Evolutionary conservation across 2,888 invertebrate species (phyloP), one percentile per base, ranked within the genome.

Genomic region (Melangyna quadrimaculata): DNA sequence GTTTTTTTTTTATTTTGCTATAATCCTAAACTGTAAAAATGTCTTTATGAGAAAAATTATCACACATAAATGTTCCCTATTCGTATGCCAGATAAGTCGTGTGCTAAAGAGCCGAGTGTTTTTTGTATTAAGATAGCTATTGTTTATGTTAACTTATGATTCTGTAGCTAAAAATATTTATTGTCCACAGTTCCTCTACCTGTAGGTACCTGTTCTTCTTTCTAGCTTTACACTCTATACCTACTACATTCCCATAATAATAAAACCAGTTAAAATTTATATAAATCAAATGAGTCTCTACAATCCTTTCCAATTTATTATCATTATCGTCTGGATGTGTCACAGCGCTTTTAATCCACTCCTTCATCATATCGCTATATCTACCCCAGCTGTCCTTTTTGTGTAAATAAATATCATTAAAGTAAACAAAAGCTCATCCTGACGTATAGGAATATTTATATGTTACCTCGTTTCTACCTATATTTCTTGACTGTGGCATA

Each of bases 251-350:
- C 61, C 40, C 61, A 61, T 61, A 61, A 61, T 61, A 65, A 84
- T 84, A 84, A 84, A 75, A 80, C 65, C 40, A 45, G 79, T 79
- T 74, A 51, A 79, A 80, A 75, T 53, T n/a, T n/a, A 37, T 40
- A 84, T 84, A 84, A 84, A 80, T 84, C 84, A 84, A 80, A 67
- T 48, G 63, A 82, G 72, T 84, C 67, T 80, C 71, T 72, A 45
- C 80, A 84, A 84, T 84, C 80, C 84, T 59, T 77, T 55, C 35
- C 84, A 75, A 84, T 84, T 75, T 84, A 84, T 84, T 77, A 80
- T 84, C 84, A 80, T 84, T 84, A 84, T 84, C 80, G 35, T 71
- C 57, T 71, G 75, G 48, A 71, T 79, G 51, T 84, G 83, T 75
- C 83, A 71, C 51, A 71, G 67, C 53, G 71, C 75, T 75, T 80